These are phyloP conservation scores for Dendronephthya gigantea DNA, from an alignment of 64 coral and sea anemone genomes.

Conservation along the genomic window DNA sequence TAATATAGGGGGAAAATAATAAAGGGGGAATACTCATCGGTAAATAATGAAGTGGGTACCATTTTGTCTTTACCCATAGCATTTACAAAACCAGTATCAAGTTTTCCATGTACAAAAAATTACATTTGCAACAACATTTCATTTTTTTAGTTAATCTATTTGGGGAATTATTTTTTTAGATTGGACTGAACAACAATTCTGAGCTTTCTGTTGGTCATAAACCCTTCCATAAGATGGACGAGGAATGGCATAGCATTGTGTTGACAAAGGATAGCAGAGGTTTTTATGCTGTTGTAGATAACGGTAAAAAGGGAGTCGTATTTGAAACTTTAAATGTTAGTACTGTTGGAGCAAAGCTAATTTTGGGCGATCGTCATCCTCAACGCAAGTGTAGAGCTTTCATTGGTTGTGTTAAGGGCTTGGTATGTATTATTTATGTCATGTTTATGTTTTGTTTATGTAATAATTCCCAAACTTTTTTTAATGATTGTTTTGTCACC, in stretches of 20 bases:
- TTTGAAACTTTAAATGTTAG: background rate
- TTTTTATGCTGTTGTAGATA: background rate
- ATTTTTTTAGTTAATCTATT: too few relatives aligned
- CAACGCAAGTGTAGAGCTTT: background rate
- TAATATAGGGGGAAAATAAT: too few relatives aligned
- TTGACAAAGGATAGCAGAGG: background rate
- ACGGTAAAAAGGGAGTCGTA: background rate
- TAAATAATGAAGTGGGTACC: too few relatives aligned
- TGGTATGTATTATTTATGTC: background rate
- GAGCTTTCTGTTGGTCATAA: background rate
- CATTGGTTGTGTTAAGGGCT: slow-evolving; percentile 7
- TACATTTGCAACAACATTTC: too few relatives aligned
- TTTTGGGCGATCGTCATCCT: background rate
- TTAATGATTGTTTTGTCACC: background rate
- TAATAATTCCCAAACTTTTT: background rate
- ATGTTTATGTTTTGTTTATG: background rate
- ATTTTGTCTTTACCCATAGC: too few relatives aligned
- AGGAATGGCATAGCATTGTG: slow-evolving; percentile 1
- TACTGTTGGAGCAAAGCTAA: background rate
- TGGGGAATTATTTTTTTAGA: background rate
- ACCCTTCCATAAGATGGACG: background rate
- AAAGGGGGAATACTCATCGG: too few relatives aligned
- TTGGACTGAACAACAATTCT: background rate
- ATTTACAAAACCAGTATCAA: too few relatives aligned
- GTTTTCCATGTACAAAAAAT: too few relatives aligned